Conservation (phyloP, 2,888 invertebrate genomes). For the Drosophila barbarae region DNA sequence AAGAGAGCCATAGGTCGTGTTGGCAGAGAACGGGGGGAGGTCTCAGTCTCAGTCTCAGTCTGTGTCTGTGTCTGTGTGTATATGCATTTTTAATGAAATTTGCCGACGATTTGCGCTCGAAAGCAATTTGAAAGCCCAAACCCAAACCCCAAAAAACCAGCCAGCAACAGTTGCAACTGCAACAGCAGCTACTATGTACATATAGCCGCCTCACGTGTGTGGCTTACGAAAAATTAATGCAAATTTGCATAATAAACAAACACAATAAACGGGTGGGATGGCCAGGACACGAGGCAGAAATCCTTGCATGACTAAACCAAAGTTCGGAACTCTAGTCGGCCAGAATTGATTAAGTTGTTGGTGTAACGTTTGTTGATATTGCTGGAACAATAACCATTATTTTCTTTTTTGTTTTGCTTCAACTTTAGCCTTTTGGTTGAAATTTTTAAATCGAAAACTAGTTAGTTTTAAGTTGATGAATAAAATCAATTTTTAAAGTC, state of each 20-base stretch:
- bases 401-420: not conserved
- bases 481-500: not conserved
- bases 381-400: constrained; percentile 4
- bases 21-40: not conserved
- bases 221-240: constrained; percentile 66
- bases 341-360: constrained; percentile 37
- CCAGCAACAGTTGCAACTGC: constrained; percentile 46
- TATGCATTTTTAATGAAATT: constrained; percentile 56
- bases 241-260: constrained; percentile 72
- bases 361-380: constrained; percentile 18
- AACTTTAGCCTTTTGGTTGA: constrained; percentile 17
- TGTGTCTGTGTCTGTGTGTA: constrained; percentile 22
- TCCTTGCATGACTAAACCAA: constrained; percentile 61
- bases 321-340: constrained; percentile 18
- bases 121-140: constrained; percentile 54
- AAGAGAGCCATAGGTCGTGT: constrained; percentile 10
- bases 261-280: constrained; percentile 52
- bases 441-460: not conserved
- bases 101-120: constrained; percentile 49
- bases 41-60: not conserved
- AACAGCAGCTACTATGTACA: constrained; percentile 11
- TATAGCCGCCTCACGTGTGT: constrained; percentile 54
- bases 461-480: not conserved
- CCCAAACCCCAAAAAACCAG: constrained; percentile 16
- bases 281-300: constrained; percentile 20